Percentiles rank a stretch among this genome's conserved stretches.
phyloP scores from a whole-genome alignment of 2,888 invertebrate genomes.

The Panopea generosa region DNA sequence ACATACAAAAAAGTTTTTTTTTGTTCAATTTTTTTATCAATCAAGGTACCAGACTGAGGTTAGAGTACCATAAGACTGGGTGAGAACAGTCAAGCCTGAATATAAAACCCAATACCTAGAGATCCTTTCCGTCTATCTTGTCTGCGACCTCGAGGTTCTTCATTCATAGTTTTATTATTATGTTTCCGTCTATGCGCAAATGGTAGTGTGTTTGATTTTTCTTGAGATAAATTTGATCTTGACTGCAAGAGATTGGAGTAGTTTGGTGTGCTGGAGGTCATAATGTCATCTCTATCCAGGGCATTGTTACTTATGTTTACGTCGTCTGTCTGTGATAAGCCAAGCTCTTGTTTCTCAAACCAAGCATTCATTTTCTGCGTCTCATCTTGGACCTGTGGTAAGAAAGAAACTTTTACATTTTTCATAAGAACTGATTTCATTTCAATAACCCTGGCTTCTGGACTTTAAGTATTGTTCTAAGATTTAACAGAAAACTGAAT shows the following conservation, averaged over 20 bases:
- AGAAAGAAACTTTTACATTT: too few relatives aligned
- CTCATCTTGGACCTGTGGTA: slow-evolving; percentile 77
- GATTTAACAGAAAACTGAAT: too few relatives aligned
- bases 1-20: too few relatives aligned
- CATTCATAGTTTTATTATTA: slow-evolving; percentile 15
- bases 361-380: slow-evolving; percentile 76
- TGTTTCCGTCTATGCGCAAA: slow-evolving; percentile 34
- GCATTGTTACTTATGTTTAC: slow-evolving; percentile 29
- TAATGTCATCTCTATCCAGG: slow-evolving; percentile 10
- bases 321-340: slow-evolving; percentile 34
- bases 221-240: slow-evolving; percentile 18
- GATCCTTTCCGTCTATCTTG: slow-evolving; percentile 49
- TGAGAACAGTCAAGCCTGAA: too few relatives aligned
- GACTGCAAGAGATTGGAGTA: slow-evolving; percentile 14
- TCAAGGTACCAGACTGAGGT: too few relatives aligned
- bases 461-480: too few relatives aligned
- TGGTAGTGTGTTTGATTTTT: slow-evolving; percentile 57
- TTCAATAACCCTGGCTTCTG: too few relatives aligned
- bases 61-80: too few relatives aligned
- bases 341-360: slow-evolving; percentile 66
- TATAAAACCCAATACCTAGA: too few relatives aligned
- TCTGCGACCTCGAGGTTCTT: slow-evolving; percentile 38
- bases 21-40: too few relatives aligned
- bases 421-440: too few relatives aligned
- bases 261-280: slow-evolving; percentile 31